Percentiles rank a stretch among this genome's conserved stretches.
These are phyloP conservation scores for Pterocles gutturalis DNA, from an alignment of 2,113 vertebrate genomes.

Conservation along the genomic window DNA sequence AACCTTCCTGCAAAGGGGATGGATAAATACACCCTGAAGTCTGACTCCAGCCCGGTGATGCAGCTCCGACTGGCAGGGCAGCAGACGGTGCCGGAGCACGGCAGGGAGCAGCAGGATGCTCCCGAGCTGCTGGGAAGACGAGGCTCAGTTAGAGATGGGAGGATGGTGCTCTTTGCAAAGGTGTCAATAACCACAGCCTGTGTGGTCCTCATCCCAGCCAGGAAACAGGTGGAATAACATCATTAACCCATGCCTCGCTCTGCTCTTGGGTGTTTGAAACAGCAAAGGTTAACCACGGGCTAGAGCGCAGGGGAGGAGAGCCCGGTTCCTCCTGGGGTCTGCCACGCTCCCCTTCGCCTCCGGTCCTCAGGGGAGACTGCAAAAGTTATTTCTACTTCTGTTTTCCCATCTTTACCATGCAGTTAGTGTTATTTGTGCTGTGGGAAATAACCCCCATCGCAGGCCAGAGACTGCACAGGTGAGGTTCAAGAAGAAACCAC, in stretches of 20 bases:
- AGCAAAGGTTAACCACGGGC: background rate
- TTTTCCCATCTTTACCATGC: background rate
- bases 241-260: background rate
- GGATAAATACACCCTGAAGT: background rate
- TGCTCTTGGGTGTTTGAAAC: background rate
- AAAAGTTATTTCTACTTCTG: background rate
- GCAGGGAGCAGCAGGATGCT: background rate
- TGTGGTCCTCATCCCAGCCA: background rate
- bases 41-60: rapidly evolving
- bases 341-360: rapidly evolving
- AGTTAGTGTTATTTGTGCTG: background rate
- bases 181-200: background rate
- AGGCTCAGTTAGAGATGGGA: background rate
- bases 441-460: background rate
- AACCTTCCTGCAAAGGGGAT: background rate
- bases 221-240: background rate
- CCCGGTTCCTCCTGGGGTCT: background rate
- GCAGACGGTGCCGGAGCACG: background rate
- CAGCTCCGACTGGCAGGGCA: background rate
- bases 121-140: background rate
- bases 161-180: background rate
- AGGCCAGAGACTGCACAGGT: background rate
- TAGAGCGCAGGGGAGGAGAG: background rate
- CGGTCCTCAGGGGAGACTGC: background rate
- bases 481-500: background rate